Evolutionary conservation across 2,888 invertebrate genomes (phyloP), one percentile per base, ranked within the genome.

Genomic region (Hirtodrosophila histrioides): DNA sequence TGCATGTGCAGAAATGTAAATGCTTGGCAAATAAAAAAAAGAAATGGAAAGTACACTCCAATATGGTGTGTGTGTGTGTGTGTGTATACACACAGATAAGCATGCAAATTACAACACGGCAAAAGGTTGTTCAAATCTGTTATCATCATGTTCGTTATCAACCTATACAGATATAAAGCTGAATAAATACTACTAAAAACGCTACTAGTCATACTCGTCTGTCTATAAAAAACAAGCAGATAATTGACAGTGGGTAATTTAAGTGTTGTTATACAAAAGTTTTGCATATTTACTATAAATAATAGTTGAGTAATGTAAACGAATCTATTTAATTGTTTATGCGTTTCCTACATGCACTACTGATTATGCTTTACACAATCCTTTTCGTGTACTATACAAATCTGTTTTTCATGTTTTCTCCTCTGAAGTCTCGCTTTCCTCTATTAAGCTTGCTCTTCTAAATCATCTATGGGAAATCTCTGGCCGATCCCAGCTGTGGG

Each of bases 1-100:
- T 56, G 46, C 65, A 40, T 75, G 58, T 75, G 70, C 58, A 70
- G 72, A 66, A 82, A 84, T 74, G 68, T 66, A 60, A 76, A 78
- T 66, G 53, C 50, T 31, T 39, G 37, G 33, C 11, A 56, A 27
- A 41, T 31, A 11, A 12, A 10, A n/a, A 33, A 31, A 17, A 6
- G 27, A 27, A 27, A 27, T 27, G 27, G 27, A 27, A 27, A 27
- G 27, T 27, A 37, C 9, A 39, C 7, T 6, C 7, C 9, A 12
- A 7, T 17, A 17, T 41, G 33, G 33, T 3, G 29, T 27, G 44
- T 31, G 35, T 23, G 40, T 36, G 35, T 23, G 43, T 35, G 36
- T 44, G 43, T 27, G 17, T 17, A 1, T 2, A 17, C 40, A 1
- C 17, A 17, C 40, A 39, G 71, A 76, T 76, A 73, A 56, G 64